Evolutionary conservation across 2,797 vertebrate genomes (phyloP).

Genomic region (Eupleurogrammus muticus): DNA sequence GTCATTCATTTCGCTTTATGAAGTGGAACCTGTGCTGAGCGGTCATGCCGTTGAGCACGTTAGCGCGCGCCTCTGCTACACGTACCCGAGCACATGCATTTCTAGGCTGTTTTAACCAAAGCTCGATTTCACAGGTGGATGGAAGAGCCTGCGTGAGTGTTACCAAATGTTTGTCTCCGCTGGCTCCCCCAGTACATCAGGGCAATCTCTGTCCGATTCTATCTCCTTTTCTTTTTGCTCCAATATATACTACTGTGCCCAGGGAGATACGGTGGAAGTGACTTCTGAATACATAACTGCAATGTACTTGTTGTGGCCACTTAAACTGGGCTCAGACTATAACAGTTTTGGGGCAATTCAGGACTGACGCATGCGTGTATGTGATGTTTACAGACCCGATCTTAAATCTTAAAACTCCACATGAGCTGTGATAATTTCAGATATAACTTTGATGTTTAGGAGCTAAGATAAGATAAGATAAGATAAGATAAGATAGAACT

Average conservation of each 20-base stretch:
- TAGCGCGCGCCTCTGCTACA: slow-evolving; percentile 41
- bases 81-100: slow-evolving; percentile 42
- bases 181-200: slow-evolving; percentile 12
- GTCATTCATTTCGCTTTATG: slow-evolving; percentile 73
- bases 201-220: slow-evolving; percentile 37
- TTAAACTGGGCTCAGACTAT: slow-evolving; percentile 31
- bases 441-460: no score
- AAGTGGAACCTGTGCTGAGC: slow-evolving; percentile 66
- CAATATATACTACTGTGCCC: slow-evolving; percentile 56
- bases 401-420: no score
- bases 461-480: no score
- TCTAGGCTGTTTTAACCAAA: slow-evolving; percentile 44
- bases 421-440: no score
- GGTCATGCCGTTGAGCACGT: slow-evolving; percentile 63
- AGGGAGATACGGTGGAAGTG: slow-evolving; percentile 34
- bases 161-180: slow-evolving; percentile 38
- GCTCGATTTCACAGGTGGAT: slow-evolving; percentile 67
- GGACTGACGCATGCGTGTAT: no score
- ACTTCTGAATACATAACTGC: slow-evolving; percentile 49
- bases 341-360: no score
- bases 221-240: slow-evolving; percentile 43
- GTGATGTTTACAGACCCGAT: no score
- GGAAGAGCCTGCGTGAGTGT: slow-evolving; percentile 24
- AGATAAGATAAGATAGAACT: no score
- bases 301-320: slow-evolving; percentile 58